Base-by-base conservation (phyloP, 2,888 invertebrate species). In the Ferrisia virgata region DNA sequence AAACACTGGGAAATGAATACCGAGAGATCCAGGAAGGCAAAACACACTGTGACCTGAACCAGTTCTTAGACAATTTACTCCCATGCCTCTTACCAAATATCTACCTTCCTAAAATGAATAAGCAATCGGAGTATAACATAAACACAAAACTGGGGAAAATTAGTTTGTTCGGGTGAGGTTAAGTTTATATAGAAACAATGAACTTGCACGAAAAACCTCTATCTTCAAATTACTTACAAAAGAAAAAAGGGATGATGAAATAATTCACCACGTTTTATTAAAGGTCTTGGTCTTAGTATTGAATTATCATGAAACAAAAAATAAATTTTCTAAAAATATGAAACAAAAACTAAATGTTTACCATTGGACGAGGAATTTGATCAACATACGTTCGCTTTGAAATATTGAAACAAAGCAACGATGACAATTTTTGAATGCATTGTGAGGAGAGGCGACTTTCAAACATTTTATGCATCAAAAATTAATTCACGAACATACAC, bases 21-120 rank as follows among this genome's bases (percentile, higher is more conserved):
- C 96, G 39, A 96, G 88, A 0, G 94, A 94, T 53, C 96, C 96
- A 0, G 96, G 96, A 88, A 95, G 90, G 85, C 94, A 91, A 4
- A 96, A 88, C 0, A 96, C 88, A 31, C 90, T 91, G 87, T 90
- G 91, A 43, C 94, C 93, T 86, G 88, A 89, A 15, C 94, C 94
- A 53, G 90, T 90, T 88, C 90, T 90, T 33, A 92, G 88, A 88
- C 91, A 92, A 88, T 94, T 93, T 82, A 94, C 90, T 25, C 90
- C 89, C 47, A 90, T 87, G 9, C 91, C 91, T 85, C 90, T 91
- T 0, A 96, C 90, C 86, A 91, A 89, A 18, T 94, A 89, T 85
- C 33, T 72, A n/a, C 33, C 72, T 72, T 72, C 72, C 72, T 72
- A 72, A 72, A n/a, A 72, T n/a, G 11, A 22, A 1, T 22, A 53